These are phyloP conservation scores for Larimichthys polyactis DNA, from an alignment of 2,113 vertebrate genomes.

Conservation along the genomic window DNA sequence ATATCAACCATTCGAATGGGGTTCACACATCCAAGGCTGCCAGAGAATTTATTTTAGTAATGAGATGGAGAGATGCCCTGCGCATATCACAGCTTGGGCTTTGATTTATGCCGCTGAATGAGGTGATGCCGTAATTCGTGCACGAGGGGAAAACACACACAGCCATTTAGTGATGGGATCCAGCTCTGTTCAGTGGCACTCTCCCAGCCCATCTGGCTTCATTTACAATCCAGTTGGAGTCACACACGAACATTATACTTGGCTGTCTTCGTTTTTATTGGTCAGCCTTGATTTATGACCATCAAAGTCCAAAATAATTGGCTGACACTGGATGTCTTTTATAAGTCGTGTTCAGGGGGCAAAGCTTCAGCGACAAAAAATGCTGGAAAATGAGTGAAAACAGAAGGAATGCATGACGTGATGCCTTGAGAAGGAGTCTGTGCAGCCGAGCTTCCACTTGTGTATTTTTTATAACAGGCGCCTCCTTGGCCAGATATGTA, in stretches of 20 bases:
- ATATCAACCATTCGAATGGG: conserved; percentile 60
- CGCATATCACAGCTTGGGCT: conserved; percentile 82
- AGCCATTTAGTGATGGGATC: conserved; percentile 93
- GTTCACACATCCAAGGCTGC: conserved; percentile 66
- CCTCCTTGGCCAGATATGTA: conserved; percentile 92
- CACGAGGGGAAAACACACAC: conserved; percentile 88
- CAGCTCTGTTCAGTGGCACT: conserved; percentile 91
- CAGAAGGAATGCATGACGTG: conserved; percentile 99
- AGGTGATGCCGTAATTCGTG: conserved; percentile 96
- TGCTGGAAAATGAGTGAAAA: conserved; percentile 97
- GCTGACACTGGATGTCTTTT: conserved; percentile 97
- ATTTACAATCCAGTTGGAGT: conserved; percentile 95
- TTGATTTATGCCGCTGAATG: conserved; percentile 96
- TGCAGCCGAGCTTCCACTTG: conserved; percentile 88
- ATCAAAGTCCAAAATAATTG: conserved; percentile 99
- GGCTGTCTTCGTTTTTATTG: conserved; percentile 99
- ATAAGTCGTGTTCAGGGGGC: conserved; percentile 96
- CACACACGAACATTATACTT: conserved; percentile 98
- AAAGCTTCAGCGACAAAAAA: conserved; percentile 86
- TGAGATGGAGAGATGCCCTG: conserved; percentile 79
- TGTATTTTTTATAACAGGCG: conserved; percentile 99
- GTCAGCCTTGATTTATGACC: conserved; percentile 99
- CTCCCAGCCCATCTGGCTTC: conserved; percentile 99
- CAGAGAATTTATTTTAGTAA: conserved; percentile 79
- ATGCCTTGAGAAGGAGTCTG: conserved; percentile 92